Conservation (phyloP, 2,113 vertebrate species). For the Solea senegalensis region DNA sequence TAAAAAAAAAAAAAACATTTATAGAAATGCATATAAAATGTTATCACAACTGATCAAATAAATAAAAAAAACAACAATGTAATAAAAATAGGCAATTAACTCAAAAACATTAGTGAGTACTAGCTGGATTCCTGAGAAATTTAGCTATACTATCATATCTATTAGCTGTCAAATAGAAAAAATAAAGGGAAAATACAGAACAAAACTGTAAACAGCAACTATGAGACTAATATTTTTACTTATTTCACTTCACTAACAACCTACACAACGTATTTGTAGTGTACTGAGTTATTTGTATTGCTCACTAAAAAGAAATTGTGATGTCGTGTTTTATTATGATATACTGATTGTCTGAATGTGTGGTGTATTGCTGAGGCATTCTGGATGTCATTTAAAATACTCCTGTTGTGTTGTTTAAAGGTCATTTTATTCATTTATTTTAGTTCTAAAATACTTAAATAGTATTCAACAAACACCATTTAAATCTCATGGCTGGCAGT, state of each 20-base stretch:
- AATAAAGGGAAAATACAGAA: background rate
- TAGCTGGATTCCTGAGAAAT: slow-evolving; percentile 72
- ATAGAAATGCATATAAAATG: slow-evolving; percentile 69
- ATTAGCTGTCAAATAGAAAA: slow-evolving; percentile 44
- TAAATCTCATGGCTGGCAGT: slow-evolving; percentile 34
- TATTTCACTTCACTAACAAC: slow-evolving; percentile 12
- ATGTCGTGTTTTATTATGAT: background rate
- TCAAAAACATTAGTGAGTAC: slow-evolving; percentile 49
- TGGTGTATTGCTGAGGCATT: slow-evolving; percentile 52
- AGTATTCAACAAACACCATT: background rate
- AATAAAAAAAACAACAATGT: slow-evolving; percentile 44
- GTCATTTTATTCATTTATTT: background rate
- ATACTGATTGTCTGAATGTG: slow-evolving; percentile 58
- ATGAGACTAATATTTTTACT: slow-evolving; percentile 12
- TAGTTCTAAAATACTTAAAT: background rate
- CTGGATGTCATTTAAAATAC: slow-evolving; percentile 5
- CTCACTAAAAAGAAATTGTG: slow-evolving; percentile 5
- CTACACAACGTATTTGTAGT: background rate
- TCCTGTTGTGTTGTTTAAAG: slow-evolving; percentile 3
- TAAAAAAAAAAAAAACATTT: slow-evolving; percentile 50
- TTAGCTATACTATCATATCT: slow-evolving; percentile 42
- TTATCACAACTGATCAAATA: slow-evolving; percentile 56
- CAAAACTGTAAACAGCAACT: slow-evolving; percentile 24
- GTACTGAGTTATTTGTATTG: slow-evolving; percentile 24
- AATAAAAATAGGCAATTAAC: slow-evolving; percentile 62